Conservation (phyloP, 2,113 vertebrate species). For the Emberiza fucata region DNA sequence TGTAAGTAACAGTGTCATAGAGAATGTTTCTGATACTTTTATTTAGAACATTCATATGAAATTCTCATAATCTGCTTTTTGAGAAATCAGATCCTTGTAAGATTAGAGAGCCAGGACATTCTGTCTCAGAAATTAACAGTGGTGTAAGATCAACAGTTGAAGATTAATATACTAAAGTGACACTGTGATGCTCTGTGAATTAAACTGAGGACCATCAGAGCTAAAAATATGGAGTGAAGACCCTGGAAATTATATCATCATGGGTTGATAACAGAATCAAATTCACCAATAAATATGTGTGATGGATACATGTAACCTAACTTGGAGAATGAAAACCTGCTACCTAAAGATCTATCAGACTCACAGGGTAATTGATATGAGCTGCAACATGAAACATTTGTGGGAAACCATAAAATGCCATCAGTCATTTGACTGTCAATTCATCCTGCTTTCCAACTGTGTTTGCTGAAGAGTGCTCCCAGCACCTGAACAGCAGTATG, state of each 20-base stretch:
- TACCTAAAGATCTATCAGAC: not conserved
- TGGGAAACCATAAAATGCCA: not conserved
- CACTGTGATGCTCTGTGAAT: not conserved
- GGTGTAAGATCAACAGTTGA: not conserved
- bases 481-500: not conserved
- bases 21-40: not conserved
- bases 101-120: not conserved
- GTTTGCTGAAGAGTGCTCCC: not conserved
- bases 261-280: not conserved
- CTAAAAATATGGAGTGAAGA: not conserved
- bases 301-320: not conserved
- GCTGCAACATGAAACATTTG: not conserved
- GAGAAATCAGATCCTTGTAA: not conserved
- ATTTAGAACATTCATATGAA: not conserved
- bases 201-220: not conserved
- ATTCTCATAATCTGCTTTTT: not conserved
- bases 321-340: not conserved
- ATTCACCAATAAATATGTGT: not conserved
- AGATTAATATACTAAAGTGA: not conserved
- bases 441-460: not conserved
- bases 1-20: not conserved
- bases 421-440: not conserved
- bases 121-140: not conserved
- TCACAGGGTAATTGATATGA: not conserved
- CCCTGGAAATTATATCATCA: not conserved